Evolutionary conservation across 2,113 vertebrate species (phyloP).

Genomic region (Bubo scandiacus): DNA sequence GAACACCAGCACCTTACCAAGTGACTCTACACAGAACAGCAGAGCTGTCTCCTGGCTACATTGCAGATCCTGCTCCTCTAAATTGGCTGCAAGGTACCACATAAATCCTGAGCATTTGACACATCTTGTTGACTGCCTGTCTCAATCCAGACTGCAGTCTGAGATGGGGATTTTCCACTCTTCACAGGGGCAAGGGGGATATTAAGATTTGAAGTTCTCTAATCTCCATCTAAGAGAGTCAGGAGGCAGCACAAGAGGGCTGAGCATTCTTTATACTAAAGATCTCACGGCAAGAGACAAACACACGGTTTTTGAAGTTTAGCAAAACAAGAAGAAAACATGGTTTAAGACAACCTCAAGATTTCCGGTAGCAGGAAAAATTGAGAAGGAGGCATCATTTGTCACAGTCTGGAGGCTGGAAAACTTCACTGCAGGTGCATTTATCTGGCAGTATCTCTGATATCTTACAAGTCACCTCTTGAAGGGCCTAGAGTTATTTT

Average conservation of each 20-base stretch:
- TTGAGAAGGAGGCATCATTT: background rate
- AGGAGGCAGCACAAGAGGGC: background rate
- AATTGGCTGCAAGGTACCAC: background rate
- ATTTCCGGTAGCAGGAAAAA: background rate
- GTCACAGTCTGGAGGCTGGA: background rate
- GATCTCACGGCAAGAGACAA: background rate
- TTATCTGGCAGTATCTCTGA: background rate
- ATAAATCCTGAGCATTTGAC: background rate
- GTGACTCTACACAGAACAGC: background rate
- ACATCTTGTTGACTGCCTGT: background rate
- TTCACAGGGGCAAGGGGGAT: accelerated
- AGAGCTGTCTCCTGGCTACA: background rate
- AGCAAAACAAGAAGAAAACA: background rate
- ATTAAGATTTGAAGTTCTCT: background rate
- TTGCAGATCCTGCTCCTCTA: background rate
- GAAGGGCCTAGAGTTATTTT: background rate
- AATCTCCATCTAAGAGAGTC: background rate
- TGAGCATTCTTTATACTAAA: background rate
- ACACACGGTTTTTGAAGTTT: background rate
- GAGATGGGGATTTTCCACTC: background rate
- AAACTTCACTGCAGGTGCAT: background rate
- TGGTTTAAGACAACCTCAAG: background rate
- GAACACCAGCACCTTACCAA: background rate
- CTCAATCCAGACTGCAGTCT: background rate
- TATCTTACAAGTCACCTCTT: background rate